These are phyloP conservation scores for Drosophila yooni DNA, from an alignment of 2,888 invertebrate species.

Conservation along the genomic window DNA sequence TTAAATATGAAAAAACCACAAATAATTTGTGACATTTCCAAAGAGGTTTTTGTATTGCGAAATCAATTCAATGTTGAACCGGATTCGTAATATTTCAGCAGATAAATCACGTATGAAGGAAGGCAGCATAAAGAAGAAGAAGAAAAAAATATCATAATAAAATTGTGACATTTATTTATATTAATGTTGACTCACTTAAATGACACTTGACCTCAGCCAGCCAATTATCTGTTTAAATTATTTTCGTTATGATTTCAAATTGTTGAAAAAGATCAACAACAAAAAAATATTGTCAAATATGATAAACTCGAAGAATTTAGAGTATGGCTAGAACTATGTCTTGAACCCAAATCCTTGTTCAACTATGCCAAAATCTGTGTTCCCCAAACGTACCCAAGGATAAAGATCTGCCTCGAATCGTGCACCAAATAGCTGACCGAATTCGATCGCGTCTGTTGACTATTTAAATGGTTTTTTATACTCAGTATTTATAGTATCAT, in stretches of 20 bases:
- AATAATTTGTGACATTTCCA: background rate
- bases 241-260: background rate
- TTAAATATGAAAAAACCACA: background rate
- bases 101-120: background rate
- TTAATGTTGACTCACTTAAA: background rate
- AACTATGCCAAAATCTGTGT: background rate
- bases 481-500: background rate
- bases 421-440: background rate
- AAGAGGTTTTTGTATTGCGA: background rate
- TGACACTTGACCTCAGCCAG: background rate
- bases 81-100: background rate
- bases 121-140: background rate
- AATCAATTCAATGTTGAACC: background rate
- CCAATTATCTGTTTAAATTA: background rate
- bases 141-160: background rate
- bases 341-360: background rate
- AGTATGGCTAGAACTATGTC: background rate
- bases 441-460: background rate
- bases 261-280: background rate
- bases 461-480: background rate
- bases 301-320: background rate
- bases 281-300: background rate
- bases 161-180: background rate
- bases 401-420: background rate
- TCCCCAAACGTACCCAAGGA: background rate